A percentile compares a stretch with the other conserved stretches of the same genome.
Conservation (phyloP, 1,140 invertebrate species). For the Solenopsis fugax region DNA sequence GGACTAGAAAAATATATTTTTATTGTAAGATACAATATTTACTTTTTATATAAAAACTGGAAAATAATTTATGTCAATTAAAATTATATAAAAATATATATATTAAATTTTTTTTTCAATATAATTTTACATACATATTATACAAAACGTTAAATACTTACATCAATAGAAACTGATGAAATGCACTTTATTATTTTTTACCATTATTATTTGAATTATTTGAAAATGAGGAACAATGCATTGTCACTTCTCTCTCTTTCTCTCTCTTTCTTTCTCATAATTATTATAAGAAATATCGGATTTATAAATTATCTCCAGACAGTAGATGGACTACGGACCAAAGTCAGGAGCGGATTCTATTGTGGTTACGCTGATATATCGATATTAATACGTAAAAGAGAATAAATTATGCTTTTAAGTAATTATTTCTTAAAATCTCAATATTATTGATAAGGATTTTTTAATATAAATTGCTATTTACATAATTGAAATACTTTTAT, state of each 20-base stretch:
- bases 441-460: too few species aligned
- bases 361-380: neutral
- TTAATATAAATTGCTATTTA: too few species aligned
- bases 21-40: neutral
- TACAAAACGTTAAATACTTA: neutral
- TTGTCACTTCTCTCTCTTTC: neutral
- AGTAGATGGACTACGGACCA: conserved; percentile 70
- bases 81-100: neutral
- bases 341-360: conserved; percentile 42
- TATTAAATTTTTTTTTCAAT: neutral
- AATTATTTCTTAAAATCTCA: neutral
- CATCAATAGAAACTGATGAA: neutral
- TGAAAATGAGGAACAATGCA: neutral
- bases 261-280: neutral
- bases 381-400: neutral
- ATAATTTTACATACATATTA: neutral
- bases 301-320: conserved; percentile 71
- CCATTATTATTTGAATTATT: neutral
- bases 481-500: too few species aligned
- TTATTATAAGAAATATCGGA: conserved; percentile 61
- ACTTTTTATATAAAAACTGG: neutral
- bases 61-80: neutral
- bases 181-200: conserved; percentile 22
- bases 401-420: neutral
- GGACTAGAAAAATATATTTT: neutral